A percentile compares a stretch with the other conserved stretches of the same genome.
Evolutionary conservation across 2,113 vertebrate genomes (phyloP).

Genomic region (Condylura cristata): DNA sequence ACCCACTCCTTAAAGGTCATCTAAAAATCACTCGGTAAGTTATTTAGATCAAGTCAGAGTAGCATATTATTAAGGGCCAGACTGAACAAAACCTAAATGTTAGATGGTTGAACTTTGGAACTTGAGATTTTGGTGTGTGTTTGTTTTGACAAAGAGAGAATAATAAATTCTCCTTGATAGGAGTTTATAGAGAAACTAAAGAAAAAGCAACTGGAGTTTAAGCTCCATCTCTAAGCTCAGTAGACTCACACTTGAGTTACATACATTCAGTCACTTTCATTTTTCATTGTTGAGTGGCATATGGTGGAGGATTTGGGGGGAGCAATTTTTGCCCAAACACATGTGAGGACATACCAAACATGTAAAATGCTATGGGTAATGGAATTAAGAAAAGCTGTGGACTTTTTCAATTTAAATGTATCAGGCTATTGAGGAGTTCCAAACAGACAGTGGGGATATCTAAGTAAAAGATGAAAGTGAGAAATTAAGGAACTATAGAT

Average conservation of each 20-base stretch:
- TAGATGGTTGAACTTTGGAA: conserved; percentile 1
- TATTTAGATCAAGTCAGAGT: not conserved
- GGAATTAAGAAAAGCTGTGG: not conserved
- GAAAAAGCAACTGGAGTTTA: not conserved
- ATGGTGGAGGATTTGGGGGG: accelerated
- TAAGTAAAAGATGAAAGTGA: not conserved
- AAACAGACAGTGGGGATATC: no score
- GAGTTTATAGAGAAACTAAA: not conserved
- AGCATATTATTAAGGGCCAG: not conserved
- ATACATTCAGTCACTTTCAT: not conserved
- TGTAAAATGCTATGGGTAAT: not conserved
- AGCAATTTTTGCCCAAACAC: not conserved
- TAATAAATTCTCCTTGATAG: not conserved
- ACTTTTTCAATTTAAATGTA: not conserved
- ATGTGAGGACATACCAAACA: not conserved
- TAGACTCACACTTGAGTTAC: not conserved
- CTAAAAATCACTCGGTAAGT: not conserved
- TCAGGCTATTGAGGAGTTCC: not conserved
- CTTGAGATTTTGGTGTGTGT: not conserved
- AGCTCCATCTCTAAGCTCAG: not conserved
- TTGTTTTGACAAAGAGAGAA: not conserved
- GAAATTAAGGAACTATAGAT: not conserved
- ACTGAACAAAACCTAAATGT: not conserved
- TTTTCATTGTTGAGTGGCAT: not conserved
- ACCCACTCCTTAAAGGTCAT: not conserved